Percentiles rank a stretch among this genome's conserved stretches.
These are phyloP conservation scores for Serrognathus titanus DNA, from an alignment of 2,888 invertebrate species.

Conservation along the genomic window DNA sequence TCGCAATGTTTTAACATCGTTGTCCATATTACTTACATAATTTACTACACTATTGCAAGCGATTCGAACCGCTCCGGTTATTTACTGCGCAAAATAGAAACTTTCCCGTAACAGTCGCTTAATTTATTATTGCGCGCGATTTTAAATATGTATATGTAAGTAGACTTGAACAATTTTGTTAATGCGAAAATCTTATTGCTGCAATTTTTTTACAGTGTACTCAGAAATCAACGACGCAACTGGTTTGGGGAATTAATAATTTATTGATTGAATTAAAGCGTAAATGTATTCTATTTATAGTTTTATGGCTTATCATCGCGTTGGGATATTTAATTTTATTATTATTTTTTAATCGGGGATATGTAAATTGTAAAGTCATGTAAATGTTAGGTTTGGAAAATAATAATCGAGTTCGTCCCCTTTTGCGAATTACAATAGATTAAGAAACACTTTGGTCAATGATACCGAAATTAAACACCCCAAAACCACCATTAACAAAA, in stretches of 20 bases:
- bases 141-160: no score
- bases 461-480: conserved; percentile 38
- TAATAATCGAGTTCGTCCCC: no score
- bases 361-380: no score
- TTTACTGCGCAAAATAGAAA: no score
- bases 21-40: conserved; percentile 33
- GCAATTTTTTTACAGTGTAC: no score
- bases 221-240: background rate
- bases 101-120: no score
- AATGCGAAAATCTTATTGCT: no score
- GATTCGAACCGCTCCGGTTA: background rate
- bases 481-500: conserved; percentile 38
- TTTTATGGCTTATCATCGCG: background rate
- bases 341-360: background rate
- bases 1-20: conserved; percentile 42
- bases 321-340: background rate
- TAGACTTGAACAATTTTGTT: no score
- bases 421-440: no score
- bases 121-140: no score
- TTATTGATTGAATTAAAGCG: conserved; percentile 29
- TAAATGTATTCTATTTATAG: conserved; percentile 24
- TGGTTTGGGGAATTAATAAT: conserved; percentile 5
- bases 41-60: conserved; percentile 19
- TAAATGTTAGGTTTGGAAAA: no score
- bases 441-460: conserved; percentile 18